Conservation (phyloP, 2,888 invertebrate species). For the Caradrina kadenii region DNA sequence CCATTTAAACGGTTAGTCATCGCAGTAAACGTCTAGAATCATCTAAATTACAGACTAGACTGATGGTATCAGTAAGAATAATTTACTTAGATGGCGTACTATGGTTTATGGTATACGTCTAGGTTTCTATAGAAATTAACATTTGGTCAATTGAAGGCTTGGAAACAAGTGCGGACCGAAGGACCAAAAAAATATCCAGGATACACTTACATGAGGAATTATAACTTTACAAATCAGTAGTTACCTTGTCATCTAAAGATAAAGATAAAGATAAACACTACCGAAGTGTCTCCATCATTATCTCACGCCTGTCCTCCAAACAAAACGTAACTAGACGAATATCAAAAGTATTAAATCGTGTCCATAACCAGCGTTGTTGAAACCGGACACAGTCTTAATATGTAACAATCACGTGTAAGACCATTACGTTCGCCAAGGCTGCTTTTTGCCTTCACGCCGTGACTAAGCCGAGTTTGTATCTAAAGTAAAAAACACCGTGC, state of each 20-base stretch:
- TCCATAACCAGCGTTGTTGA: constrained; percentile 58
- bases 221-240: too few species aligned
- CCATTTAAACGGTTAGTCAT: constrained; percentile 84
- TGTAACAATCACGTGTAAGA: constrained; percentile 80
- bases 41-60: constrained; percentile 79
- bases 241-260: background rate
- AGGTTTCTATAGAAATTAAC: background rate
- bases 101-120: background rate
- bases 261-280: background rate
- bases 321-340: constrained; percentile 21
- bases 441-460: constrained; percentile 82
- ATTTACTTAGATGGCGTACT: constrained; percentile 37
- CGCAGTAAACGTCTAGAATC: constrained; percentile 83
- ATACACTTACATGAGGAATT: too few species aligned
- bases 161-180: background rate
- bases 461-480: constrained; percentile 74
- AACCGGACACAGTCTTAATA: constrained; percentile 73
- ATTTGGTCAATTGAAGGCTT: background rate
- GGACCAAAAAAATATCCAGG: background rate
- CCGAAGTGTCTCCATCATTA: background rate
- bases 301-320: constrained; percentile 1
- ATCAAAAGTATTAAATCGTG: constrained; percentile 37
- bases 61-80: constrained; percentile 74
- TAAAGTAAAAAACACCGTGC: constrained; percentile 50
- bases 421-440: constrained; percentile 82